Evolutionary conservation across 2,888 invertebrate genomes (phyloP), one percentile per base, ranked within the genome.

Genomic region (Lissonota sp.): DNA sequence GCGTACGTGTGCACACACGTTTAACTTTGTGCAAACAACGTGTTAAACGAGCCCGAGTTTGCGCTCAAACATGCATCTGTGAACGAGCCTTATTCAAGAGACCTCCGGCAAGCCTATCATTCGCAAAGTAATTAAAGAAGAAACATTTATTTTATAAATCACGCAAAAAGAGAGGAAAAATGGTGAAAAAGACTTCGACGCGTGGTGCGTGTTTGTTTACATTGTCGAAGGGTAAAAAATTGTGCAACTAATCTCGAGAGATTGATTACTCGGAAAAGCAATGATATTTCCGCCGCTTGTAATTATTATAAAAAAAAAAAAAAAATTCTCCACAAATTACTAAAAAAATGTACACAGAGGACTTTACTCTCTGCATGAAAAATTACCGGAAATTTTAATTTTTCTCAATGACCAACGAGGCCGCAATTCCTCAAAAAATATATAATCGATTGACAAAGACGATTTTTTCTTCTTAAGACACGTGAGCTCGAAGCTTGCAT

Each of bases 21-120:
- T 51, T 67, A 44, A 57, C 67, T 72, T 63, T 76, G 72, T 63
- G 76, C 72, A 76, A 80, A 80, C 63, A 63, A 76, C 76, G 71
- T 49, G 51, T 80, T 80, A 76, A 76, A 76, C 71, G 62, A 64
- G n/a, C n/a, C 46, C 60, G 57, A 57, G 75, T 67, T 75, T 80
- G 53, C 46, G 60, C 64, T 60, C 37, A 58, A 74, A 60, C 69
- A 79, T 60, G 60, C 71, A 46, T 10, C 51, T 51, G 58, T 55
- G 62, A 46, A 57, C 46, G 42, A 53, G 12, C 40, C n/a, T n/a
- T 44, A 51, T 3, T 0, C n/a, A 12, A 51, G 6, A 5, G 12
- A 51, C n/a, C 51, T 51, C n/a, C n/a, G 46, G 12, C 0, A n/a
- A 51, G 6, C n/a, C n/a, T n/a, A n/a, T n/a, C n/a, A 51, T 51